phyloP scores from a whole-genome alignment of 2,888 invertebrate species.

The Agrotis segetum region DNA sequence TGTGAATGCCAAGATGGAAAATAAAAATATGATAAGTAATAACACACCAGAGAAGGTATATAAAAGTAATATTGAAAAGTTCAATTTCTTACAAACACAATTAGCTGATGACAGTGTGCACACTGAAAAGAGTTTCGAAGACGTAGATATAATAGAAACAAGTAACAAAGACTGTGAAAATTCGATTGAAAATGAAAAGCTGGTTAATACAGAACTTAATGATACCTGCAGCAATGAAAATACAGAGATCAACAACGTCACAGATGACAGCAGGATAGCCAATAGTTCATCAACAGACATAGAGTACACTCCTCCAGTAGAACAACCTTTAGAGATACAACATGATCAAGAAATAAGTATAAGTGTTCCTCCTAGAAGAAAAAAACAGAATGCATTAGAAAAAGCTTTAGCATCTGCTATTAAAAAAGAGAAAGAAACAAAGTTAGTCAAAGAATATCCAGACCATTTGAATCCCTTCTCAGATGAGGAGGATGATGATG shows the following conservation, averaged over 20 bases:
- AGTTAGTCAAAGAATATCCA: conserved; percentile 91
- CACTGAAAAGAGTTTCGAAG: conserved; percentile 67
- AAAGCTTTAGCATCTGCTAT: conserved; percentile 66
- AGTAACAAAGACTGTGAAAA: conserved; percentile 68
- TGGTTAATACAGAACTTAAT: conserved; percentile 49
- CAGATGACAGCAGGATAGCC: conserved; percentile 85
- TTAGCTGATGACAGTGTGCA: conserved; percentile 74
- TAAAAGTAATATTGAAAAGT: conserved; percentile 84
- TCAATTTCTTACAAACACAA: conserved; percentile 87
- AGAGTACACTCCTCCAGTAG: conserved; percentile 58
- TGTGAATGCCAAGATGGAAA: conserved; percentile 54
- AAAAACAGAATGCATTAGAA: conserved; percentile 75
- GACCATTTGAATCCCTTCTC: conserved; percentile 96
- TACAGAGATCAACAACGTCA: conserved; percentile 79
- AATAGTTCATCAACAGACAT: conserved; percentile 65
- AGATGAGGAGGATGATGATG: conserved; percentile 91
- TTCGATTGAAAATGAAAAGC: conserved; percentile 54
- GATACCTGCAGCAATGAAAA: conserved; percentile 59
- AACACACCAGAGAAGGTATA: conserved; percentile 79
- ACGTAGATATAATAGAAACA: conserved; percentile 64
- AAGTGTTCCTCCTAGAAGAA: conserved; percentile 86
- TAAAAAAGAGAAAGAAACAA: conserved; percentile 62
- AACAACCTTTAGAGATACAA: conserved; percentile 63
- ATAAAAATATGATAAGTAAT: conserved; percentile 62
- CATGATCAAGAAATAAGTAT: conserved; percentile 77